Evolutionary conservation across 2,888 invertebrate genomes (phyloP), one percentile per base, ranked within the genome.

Genomic region (Tachina grossa): DNA sequence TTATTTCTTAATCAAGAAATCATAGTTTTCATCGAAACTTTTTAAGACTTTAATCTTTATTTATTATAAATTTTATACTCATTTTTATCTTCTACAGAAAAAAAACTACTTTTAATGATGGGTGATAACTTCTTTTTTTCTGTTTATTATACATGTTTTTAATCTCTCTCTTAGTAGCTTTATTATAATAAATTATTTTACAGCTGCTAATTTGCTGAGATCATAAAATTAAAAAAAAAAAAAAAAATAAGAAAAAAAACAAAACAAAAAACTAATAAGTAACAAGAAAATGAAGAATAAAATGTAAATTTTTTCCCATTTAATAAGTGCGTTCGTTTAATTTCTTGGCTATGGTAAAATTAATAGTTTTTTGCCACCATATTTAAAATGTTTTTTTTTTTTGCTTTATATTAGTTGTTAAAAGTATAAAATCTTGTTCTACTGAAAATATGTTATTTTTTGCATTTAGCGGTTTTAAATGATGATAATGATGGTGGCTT

Each of bases 391-490:
- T 63, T 65, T 13, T 43, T 63, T 65, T 13, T 43, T 47, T 63
- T n/a, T 69, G 47, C 16, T 43, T 55, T 49, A 16, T n/a, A 1
- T 55, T 47, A 16, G 8, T 51, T 65, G 11, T 11, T 49, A 39
- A 55, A 57, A 16, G n/a, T 41, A n/a, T 53, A 4, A 61, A 80
- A 59, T 31, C 31, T 41, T 55, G 16, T 57, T 22, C 39, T 22
- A 53, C 87, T 86, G 89, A 89, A 89, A 65, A 47, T 10, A 14
- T 45, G 41, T 6, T 90, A 90, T 89, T 90, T 31, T 90, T 87
- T 82, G 90, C 91, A 89, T 90, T 91, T 90, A 90, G 90, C 89
- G 88, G 89, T 88, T 89, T 88, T 91, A 91, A 90, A 89, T 88
- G 90, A 87, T 87, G 69, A 81, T 68, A 76, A 75, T 76, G 59